A percentile compares a stretch with the other conserved stretches of the same genome.
Conservation (phyloP, 35 echinoderm and acorn worm species). For the Ptychodera flava region DNA sequence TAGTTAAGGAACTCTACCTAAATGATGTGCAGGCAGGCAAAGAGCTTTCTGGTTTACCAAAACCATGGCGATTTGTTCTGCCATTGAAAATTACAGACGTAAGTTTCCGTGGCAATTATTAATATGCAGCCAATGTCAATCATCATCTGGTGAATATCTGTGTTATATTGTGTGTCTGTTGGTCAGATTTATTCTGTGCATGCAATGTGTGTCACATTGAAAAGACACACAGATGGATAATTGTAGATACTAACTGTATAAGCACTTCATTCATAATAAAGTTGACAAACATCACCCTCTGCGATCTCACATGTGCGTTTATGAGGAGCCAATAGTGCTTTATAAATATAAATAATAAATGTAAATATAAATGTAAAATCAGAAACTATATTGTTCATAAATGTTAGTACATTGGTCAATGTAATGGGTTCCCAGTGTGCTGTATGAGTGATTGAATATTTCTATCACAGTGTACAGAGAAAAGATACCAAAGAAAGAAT, state of each 20-base stretch:
- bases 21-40: constrained; percentile 4
- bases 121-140: neutral
- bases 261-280: neutral
- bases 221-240: neutral
- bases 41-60: neutral
- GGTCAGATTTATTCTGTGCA: neutral
- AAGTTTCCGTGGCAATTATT: neutral
- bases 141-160: neutral
- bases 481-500: neutral
- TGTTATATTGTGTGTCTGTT: neutral
- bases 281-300: too few species aligned
- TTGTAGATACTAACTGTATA: neutral
- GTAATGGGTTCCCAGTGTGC: too few species aligned
- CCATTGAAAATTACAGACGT: constrained; percentile 21
- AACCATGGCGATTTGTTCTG: constrained; percentile 34
- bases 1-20: constrained; percentile 24
- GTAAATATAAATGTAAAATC: too few species aligned
- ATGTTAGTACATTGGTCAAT: too few species aligned
- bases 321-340: too few species aligned
- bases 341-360: too few species aligned
- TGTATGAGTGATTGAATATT: neutral
- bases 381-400: too few species aligned
- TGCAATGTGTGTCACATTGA: neutral
- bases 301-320: too few species aligned
- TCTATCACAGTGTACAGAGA: neutral